Evolutionary conservation across 2,113 vertebrate species (phyloP), one percentile per base, ranked within the genome.

Genomic region (Numenius arquata): DNA sequence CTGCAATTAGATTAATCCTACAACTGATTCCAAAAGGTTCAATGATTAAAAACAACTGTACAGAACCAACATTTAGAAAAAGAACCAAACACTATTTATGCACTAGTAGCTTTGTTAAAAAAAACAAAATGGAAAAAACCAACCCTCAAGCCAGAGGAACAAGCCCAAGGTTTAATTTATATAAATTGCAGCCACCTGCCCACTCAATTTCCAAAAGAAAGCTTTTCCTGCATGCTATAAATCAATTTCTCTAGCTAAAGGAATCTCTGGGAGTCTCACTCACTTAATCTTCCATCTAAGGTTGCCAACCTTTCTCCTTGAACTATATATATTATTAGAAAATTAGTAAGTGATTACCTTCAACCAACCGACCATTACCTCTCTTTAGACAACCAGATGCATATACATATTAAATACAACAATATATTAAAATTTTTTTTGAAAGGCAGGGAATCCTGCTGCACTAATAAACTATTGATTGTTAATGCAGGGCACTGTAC

Each of bases 151-250:
- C 59, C 88, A 58, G 48, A 89, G 75, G 58, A 93, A 95, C 23
- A 85, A 85, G 41, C 36, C 80, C 77, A 87, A 55, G 16, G 81
- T 89, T 93, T 96, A 95, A 96, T 95, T 91, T 93, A 86, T 93
- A 93, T 95, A 94, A 97, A 97, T 97, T 89, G 65, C 81, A 90
- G 79, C 73, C 90, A 87, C 82, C 89, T 93, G 91, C 73, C 95
- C 36, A 22, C 71, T 76, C 71, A 14, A 34, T 89, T 97, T 79
- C 78, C 80, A 72, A 92, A 53, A 77, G 61, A 92, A 93, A 95
- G 85, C 38, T 53, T 93, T 95, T 95, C 70, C 82, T 87, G 73
- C 77, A 34, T 40, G 50, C 66, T 88, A 77, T 70, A 79, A 94
- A 95, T 93, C 89, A 83, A 93, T 95, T 96, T 86, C 41, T 82